Evolutionary conservation across 2,113 vertebrate genomes (phyloP).

Genomic region (Lycaon pictus): DNA sequence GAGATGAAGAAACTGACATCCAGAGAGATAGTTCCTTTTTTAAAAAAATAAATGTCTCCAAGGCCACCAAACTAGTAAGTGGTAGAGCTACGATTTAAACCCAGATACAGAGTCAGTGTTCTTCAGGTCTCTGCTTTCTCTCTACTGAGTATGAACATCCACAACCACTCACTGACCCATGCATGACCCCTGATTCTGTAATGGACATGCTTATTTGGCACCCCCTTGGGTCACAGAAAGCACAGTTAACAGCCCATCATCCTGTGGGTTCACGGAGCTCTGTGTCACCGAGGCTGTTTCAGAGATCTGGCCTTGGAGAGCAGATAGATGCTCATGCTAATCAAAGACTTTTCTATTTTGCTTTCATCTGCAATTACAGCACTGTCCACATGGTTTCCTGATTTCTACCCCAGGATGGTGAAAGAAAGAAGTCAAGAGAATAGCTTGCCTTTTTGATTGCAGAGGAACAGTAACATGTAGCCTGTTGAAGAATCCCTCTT

Average conservation of each 20-base stretch:
- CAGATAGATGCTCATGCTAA: neutral
- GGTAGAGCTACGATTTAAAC: neutral
- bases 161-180: neutral
- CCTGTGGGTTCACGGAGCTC: neutral
- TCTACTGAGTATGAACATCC: neutral
- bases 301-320: neutral
- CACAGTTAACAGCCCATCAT: neutral
- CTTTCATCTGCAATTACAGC: neutral
- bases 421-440: slow-evolving; percentile 30
- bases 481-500: neutral
- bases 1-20: neutral
- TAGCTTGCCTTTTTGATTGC: neutral
- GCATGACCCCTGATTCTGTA: neutral
- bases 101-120: neutral
- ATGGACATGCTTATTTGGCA: neutral
- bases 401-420: neutral
- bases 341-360: slow-evolving; percentile 9
- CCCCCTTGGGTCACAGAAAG: neutral
- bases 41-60: neutral
- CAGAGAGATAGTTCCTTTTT: neutral
- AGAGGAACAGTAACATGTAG: neutral
- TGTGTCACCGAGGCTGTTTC: neutral
- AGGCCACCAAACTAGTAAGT: neutral
- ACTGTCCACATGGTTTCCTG: neutral
- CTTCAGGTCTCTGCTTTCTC: neutral